Percentiles rank a stretch among this genome's conserved stretches.
Evolutionary conservation across 2,113 vertebrate species (phyloP).

Genomic region (Ploceus nigricollis): DNA sequence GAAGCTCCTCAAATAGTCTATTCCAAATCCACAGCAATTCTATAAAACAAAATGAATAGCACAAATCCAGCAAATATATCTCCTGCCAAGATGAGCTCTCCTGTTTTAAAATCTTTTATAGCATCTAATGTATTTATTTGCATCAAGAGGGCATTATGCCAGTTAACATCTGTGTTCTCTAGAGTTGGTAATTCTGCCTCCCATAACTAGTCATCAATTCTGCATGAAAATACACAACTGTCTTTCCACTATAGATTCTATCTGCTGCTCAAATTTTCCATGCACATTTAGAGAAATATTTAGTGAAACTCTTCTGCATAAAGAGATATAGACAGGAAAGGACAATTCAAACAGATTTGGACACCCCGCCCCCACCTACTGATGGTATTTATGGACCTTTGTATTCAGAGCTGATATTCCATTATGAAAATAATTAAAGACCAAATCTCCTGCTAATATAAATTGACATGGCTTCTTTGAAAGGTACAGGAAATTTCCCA

Average conservation of each 20-base stretch:
- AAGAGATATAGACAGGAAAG: background rate
- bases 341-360: background rate
- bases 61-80: slow-evolving; percentile 49
- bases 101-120: slow-evolving; percentile 64
- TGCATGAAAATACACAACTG: slow-evolving; percentile 55
- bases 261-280: background rate
- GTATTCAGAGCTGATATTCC: background rate
- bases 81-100: slow-evolving; percentile 56
- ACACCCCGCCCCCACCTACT: accelerated
- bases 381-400: background rate
- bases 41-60: slow-evolving; percentile 63
- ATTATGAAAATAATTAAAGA: background rate
- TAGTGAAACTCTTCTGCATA: background rate
- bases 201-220: slow-evolving; percentile 62
- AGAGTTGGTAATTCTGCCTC: slow-evolving; percentile 64
- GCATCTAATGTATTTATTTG: slow-evolving; percentile 65
- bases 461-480: background rate
- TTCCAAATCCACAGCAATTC: slow-evolving; percentile 47
- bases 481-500: background rate
- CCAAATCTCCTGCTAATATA: background rate
- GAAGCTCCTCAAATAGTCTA: slow-evolving; percentile 46
- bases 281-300: background rate
- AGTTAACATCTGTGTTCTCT: slow-evolving; percentile 67
- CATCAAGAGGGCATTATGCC: slow-evolving; percentile 62
- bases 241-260: slow-evolving; percentile 24